Percentiles rank a stretch among this genome's conserved stretches.
Conservation (phyloP, 2,113 vertebrate species). For the Oryzias javanicus region DNA sequence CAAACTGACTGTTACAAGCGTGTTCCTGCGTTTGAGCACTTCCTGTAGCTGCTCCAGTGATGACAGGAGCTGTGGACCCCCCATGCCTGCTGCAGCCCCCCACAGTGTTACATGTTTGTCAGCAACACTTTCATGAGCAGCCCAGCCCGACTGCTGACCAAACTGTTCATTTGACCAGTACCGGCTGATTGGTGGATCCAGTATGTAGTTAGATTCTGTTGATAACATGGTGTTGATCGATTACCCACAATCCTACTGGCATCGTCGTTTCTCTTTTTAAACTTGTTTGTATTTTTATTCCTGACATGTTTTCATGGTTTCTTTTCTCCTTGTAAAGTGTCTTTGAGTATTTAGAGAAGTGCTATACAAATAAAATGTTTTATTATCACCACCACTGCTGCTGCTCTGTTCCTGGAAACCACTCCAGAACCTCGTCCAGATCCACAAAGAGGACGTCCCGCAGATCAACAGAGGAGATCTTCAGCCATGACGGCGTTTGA, state of each 20-base stretch:
- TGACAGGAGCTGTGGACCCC: slow-evolving; percentile 4
- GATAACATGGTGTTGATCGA: slow-evolving; percentile 64
- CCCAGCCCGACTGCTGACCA: not conserved
- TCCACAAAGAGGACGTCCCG: too few species aligned
- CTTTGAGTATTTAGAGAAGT: slow-evolving; percentile 78
- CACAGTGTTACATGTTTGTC: not conserved
- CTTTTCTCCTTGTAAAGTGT: slow-evolving; percentile 76
- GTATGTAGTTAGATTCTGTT: slow-evolving; percentile 56
- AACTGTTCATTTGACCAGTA: slow-evolving; percentile 27
- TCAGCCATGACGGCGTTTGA: too few species aligned
- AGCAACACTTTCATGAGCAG: not conserved
- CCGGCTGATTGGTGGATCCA: slow-evolving; percentile 26
- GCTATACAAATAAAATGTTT: slow-evolving; percentile 79
- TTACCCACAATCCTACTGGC: slow-evolving; percentile 68
- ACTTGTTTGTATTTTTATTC: slow-evolving; percentile 74
- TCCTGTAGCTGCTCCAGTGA: slow-evolving; percentile 11
- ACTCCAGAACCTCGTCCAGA: too few species aligned
- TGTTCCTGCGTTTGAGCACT: slow-evolving; percentile 50
- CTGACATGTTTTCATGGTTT: slow-evolving; percentile 66
- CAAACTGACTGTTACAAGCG: slow-evolving; percentile 41
- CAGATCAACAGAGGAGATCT: too few species aligned
- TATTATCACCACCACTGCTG: slow-evolving; percentile 65
- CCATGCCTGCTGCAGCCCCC: not conserved
- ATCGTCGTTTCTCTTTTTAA: slow-evolving; percentile 70
- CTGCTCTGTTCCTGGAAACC: not conserved